Base-by-base conservation (phyloP, 2,113 vertebrate species). In the Galemys pyrenaicus region DNA sequence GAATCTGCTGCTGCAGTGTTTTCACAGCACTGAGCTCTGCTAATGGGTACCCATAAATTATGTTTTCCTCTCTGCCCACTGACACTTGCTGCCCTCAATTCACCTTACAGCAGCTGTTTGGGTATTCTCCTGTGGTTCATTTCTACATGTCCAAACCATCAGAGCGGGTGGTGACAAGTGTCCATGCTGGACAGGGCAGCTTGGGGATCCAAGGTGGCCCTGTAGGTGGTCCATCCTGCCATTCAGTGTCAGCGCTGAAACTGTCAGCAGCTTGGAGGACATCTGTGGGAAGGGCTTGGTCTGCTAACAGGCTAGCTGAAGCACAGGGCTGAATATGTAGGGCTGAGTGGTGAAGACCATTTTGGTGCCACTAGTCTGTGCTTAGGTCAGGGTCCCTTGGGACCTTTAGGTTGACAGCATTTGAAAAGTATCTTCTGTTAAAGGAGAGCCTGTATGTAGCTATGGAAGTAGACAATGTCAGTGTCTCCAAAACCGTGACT, bases 101-200 rank as follows among this genome's bases (percentile, higher is more conserved):
- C 89, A 91, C 90, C 75, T 80, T 54, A 39, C 46, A 86, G 70
- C 92, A 68, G 78, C 89, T 73, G 71, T 65, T 75, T 81, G 89
- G 41, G 83, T 46, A 24, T 70, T 54, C 58, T 71, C 58, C 82
- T 73, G 54, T 8, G 1, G 30, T 35, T 2, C 44, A 5, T 80
- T 56, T 91, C 35, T 56, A 3, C 41, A 6, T 58, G 46, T 65
- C 71, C 35, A 71, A 6, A 19, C 46, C 60, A 3, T 70, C 65
- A 49, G 90, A 71, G 71, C 39, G 6, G 24, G n/a, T 77, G 78
- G n/a, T 68, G 89, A 91, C 78, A 89, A 79, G 22, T 71, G 41
- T 82, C 58, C 2, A 0, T 35, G 39, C 39, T 9, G 37, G 11
- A 35, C 17, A 2, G 26, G 22, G 77, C 60, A 75, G 28, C 10